Percentiles rank a stretch among this genome's conserved stretches.
These are phyloP conservation scores for pig (Sus scrofa) DNA, from an alignment of 2,113 vertebrate genomes.

Conservation along the genomic window DNA sequence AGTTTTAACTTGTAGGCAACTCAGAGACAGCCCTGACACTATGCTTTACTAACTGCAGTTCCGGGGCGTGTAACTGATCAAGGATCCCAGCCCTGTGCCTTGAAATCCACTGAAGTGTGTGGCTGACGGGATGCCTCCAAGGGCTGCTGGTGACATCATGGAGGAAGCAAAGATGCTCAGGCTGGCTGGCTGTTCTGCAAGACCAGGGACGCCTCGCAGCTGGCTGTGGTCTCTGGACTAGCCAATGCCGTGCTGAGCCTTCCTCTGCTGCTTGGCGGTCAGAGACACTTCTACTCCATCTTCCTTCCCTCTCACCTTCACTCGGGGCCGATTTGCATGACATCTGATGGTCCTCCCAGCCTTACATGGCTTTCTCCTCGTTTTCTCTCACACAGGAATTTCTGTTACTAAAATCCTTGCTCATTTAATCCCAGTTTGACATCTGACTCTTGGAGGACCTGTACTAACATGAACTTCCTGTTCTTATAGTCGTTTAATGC, in stretches of 20 bases:
- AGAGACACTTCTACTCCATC: neutral
- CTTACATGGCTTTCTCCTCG: neutral
- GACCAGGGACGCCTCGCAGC: neutral
- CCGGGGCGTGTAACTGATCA: neutral
- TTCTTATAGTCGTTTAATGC: neutral
- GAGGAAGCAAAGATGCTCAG: neutral
- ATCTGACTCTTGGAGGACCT: conserved; percentile 14
- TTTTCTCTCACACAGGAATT: neutral
- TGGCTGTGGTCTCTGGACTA: neutral
- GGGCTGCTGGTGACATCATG: neutral
- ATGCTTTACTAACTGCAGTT: neutral
- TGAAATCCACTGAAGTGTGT: neutral
- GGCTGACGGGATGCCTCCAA: neutral
- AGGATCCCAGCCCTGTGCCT: neutral
- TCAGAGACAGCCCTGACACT: neutral
- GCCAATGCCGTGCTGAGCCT: neutral
- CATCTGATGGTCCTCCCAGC: neutral
- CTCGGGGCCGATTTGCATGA: neutral
- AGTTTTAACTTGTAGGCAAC: neutral
- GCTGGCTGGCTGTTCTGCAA: neutral
- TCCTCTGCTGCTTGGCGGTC: no score
- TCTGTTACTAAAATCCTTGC: neutral
- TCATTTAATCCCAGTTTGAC: neutral
- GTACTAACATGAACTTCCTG: neutral
- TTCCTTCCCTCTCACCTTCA: neutral